Percentiles rank a stretch among this genome's conserved stretches.
Conservation (phyloP, 2,888 invertebrate species). For the Podabrus alpinus region DNA sequence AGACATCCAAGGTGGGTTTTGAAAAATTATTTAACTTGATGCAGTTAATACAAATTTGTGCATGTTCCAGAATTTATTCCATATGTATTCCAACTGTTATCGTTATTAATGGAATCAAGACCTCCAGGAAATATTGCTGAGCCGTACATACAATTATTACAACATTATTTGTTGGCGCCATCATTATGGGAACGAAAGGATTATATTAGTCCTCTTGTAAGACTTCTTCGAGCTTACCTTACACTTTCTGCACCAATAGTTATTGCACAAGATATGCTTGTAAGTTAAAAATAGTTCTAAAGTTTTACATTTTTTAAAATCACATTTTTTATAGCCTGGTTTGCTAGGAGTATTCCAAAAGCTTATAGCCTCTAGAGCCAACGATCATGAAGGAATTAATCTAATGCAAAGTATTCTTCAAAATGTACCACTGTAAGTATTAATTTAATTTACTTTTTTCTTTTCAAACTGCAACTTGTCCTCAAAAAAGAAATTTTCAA, state of each 20-base stretch:
- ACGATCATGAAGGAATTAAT: constrained; percentile 96
- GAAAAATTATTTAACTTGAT: neutral
- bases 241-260: constrained; percentile 73
- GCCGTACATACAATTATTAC: constrained; percentile 87
- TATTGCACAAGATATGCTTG: constrained; percentile 71
- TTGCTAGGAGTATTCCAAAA: constrained; percentile 96
- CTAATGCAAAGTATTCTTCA: constrained; percentile 85
- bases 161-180: constrained; percentile 87
- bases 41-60: neutral
- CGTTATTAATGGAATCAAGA: constrained; percentile 80
- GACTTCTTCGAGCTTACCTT: constrained; percentile 88
- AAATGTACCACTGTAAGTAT: constrained; percentile 77
- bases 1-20: constrained; percentile 84
- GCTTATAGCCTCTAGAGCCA: constrained; percentile 89
- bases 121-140: constrained; percentile 67
- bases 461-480: neutral
- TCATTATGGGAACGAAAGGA: constrained; percentile 92
- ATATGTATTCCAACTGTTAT: constrained; percentile 97
- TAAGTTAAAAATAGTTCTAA: constrained; percentile 50
- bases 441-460: neutral
- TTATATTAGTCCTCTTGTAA: constrained; percentile 90
- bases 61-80: constrained; percentile 93
- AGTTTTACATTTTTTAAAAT: neutral
- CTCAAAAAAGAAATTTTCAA: too few relatives aligned
- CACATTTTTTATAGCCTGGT: constrained; percentile 61